Evolutionary conservation across 1,140 invertebrate genomes (phyloP), one percentile per base, ranked within the genome.

Genomic region (Hermetia illucens): DNA sequence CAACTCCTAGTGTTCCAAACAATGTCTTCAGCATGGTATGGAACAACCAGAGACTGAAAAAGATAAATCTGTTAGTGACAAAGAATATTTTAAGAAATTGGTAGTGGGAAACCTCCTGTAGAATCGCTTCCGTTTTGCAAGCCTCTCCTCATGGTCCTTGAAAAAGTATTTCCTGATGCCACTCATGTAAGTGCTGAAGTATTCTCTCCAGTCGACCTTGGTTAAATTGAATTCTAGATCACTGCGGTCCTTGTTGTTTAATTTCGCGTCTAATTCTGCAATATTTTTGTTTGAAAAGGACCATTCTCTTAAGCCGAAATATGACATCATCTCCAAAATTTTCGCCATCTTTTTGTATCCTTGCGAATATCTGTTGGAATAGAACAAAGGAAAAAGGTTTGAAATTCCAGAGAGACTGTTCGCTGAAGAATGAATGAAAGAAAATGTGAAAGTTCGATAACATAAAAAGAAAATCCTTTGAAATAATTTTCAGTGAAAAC

Each of bases 151-250:
- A 36, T 48, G 55, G 52, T 74, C 71, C 48, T 70, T 70, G 38
- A 72, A 58, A 42, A 73, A 57, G 51, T 65, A 69, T 37, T 62
- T 54, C 38, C 70, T 58, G 33, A 70, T 53, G 39, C 73, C 75
- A 21, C 62, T 59, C 48, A 70, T 66, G 49, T 72, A 77, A 18
- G 61, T 61, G 9, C 55, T 48, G 34, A 74, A 61, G 54, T 72
- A 78, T 44, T 67, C 60, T 4, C 52, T 48, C 74, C 75, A 79
- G 49, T 72, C 59, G 34, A 79, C 58, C 34, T 59, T 53, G 32
- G 57, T 51, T 12, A 74, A 51, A 48, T 73, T 66, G 46, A 61
- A 61, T 47, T 53, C 49, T 42, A 61, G 44, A 43, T 48, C 35
- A 25, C 44, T 40, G 27, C 50, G 48, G 42, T 59, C 56, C 24